Base-by-base conservation (phyloP, 2,113 vertebrate species). In the Otis tarda region DNA sequence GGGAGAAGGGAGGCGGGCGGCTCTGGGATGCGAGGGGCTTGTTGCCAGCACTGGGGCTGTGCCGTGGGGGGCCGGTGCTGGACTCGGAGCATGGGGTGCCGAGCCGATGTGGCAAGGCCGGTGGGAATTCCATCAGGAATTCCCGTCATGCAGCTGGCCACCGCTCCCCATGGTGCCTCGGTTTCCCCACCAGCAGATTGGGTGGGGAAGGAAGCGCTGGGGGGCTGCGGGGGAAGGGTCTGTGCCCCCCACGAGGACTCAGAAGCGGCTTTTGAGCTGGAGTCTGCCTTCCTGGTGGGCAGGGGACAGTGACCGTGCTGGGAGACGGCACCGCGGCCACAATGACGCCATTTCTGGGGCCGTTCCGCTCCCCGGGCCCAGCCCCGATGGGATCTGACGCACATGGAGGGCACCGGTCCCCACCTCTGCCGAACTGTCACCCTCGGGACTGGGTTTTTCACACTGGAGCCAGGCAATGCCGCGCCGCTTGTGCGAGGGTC, bases 391-490 rank as follows among this genome's bases (percentile, higher is more conserved):
- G 55, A 9, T 20, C 19, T 19, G 63, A 41, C 56, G 35, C 1
- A 1, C 35, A 2, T 0, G 3, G n/a, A 35, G 50, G 41, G 77
- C 76, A 9, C 3, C 9, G 2, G 7, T 20, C 5, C 41, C 53
- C 10, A 2, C 3, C 70, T n/a, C 71, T 86, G n/a, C 31, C 79
- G 18, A 74, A n/a, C 14, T 15, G 41, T 43, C 41, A 14, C 41
- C 41, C 41, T 43, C 14, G 41, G 15, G 41, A 14, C 14, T 16
- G 5, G 49, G 33, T 12, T 47, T 63, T 74, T 18, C 28, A 4
- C 23, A 1, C 5, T 0, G 0, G 22, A 87, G 41, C 70, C 35
- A 7, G 70, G 65, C 74, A 68, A 80, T 70, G 14, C 41, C 0
- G 4, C 12, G 33, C 28, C n/a, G 43, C 33, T 43, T 11, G 4